Evolutionary conservation across 1,140 invertebrate species (phyloP), one percentile per base, ranked within the genome.

Genomic region (Tyrophagus putrescentiae): DNA sequence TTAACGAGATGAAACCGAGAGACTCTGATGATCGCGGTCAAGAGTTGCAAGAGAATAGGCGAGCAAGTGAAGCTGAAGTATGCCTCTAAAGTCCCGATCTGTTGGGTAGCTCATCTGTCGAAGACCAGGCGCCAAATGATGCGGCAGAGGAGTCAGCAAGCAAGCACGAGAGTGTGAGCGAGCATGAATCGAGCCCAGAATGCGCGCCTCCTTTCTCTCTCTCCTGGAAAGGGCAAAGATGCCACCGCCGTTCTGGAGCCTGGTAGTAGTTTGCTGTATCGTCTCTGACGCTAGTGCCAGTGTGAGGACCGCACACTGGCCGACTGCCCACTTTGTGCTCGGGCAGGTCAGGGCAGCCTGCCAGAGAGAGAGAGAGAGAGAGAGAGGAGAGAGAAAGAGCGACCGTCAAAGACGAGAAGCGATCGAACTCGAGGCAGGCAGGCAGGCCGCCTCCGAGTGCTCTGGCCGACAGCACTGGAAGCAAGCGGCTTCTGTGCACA

Each of bases 211-310:
- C 45, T n/a, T n/a, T n/a, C n/a, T n/a, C n/a, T n/a, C n/a, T n/a
- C n/a, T n/a, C n/a, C 45, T 25, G 23, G 31, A 48, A 18, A 48
- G 31, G 45, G 45, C 45, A 48, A 48, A 48, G 45, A 48, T 48
- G 45, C 31, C 18, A 21, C 36, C 18, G 45, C 23, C 7, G 45
- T 48, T n/a, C n/a, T n/a, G n/a, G n/a, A n/a, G n/a, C n/a, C n/a
- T n/a, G n/a, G n/a, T n/a, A n/a, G n/a, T 21, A 29, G 45, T 48
- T 48, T 48, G 45, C 45, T 48, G 45, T n/a, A n/a, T 18, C 45
- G 21, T 39, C 36, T 39, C 36, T 39, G 36, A 39, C 36, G 36
- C 21, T n/a, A n/a, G 36, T 13, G 21, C 36, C 36, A 39, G 36
- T 39, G n/a, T n/a, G n/a, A n/a, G n/a, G n/a, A n/a, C n/a, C n/a